Evolutionary conservation across 2,113 vertebrate genomes (phyloP), one percentile per base, ranked within the genome.

Genomic region (Syngnathus floridae): DNA sequence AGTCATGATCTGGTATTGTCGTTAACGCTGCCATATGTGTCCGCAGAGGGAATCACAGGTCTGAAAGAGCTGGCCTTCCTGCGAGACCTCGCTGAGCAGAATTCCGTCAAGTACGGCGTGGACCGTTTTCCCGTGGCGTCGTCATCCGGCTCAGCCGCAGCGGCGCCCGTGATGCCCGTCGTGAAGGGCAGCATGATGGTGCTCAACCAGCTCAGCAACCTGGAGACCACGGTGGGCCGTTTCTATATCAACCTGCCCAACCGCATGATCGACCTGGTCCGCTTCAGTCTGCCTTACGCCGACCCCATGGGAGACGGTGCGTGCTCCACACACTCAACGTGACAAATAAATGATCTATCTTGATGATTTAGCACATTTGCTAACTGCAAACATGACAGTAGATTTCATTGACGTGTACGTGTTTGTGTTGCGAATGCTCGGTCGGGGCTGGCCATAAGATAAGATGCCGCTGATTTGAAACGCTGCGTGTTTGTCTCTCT

Each of bases 121-220:
- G 80, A 85, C 46, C 80, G 82, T n/a, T 70, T 64, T 7, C 59
- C 69, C 1, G 17, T 4, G 2, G 61, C 58, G 1, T 67, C 65
- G 0, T 74, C 71, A 0, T 65, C 82, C 0, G 73, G 81, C 1
- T 78, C 81, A 1, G 26, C 70, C 0, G 70, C 75, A 7, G 68
- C 70, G 3, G 52, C 26, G 26, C 26, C 74, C 3, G 49, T 67
- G 22, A 88, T 95, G 3, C 95, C 95, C 0, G 93, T 97, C 40
- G 85, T 93, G 67, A 99, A 99, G 84, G 97, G 97, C 12, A 96
- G 96, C 87, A 99, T 99, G 97, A 98, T 99, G 95, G 97, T 99
- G 0, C 89, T 99, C 0, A 99, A 98, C 86, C 96, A 98, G 84
- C 91, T 99, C 48, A 99, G 97, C 71, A 99, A 98, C 90, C 90